phyloP scores from a whole-genome alignment of 2,797 vertebrate species.

The Mionectes olivaceus region DNA sequence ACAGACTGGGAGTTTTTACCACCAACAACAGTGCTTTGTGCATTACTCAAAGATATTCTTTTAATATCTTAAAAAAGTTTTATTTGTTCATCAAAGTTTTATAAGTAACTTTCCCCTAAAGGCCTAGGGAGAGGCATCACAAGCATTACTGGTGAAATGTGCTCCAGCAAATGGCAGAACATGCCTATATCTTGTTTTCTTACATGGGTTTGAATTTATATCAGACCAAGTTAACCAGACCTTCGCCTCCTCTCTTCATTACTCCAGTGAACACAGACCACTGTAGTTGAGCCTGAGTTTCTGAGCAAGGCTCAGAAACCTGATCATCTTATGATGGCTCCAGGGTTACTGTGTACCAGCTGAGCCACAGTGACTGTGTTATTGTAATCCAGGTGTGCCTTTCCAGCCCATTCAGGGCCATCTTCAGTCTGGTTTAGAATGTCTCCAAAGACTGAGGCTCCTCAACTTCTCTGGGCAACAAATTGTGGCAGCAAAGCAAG shows the following conservation, averaged over 20 bases:
- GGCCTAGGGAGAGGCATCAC: background rate
- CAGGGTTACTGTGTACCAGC: background rate
- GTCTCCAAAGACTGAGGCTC: background rate
- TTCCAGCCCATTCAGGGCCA: background rate
- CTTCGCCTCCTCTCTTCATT: background rate
- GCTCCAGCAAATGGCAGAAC: background rate
- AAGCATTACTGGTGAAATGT: background rate
- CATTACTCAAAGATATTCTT: background rate
- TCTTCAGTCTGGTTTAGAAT: background rate
- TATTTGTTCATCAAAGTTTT: background rate
- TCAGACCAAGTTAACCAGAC: background rate
- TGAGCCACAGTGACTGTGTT: background rate
- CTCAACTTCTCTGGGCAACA: background rate
- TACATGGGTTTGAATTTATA: background rate
- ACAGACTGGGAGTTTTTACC: background rate
- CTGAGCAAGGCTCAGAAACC: background rate
- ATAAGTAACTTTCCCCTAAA: background rate
- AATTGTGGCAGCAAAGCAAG: background rate
- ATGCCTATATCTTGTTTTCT: background rate
- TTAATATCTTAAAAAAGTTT: background rate
- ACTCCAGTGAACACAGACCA: background rate
- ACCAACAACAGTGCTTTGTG: background rate
- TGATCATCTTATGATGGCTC: background rate
- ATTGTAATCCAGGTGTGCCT: background rate
- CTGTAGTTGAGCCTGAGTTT: background rate